Evolutionary conservation across 2,888 invertebrate species (phyloP).

Genomic region (Pheosia tremula): DNA sequence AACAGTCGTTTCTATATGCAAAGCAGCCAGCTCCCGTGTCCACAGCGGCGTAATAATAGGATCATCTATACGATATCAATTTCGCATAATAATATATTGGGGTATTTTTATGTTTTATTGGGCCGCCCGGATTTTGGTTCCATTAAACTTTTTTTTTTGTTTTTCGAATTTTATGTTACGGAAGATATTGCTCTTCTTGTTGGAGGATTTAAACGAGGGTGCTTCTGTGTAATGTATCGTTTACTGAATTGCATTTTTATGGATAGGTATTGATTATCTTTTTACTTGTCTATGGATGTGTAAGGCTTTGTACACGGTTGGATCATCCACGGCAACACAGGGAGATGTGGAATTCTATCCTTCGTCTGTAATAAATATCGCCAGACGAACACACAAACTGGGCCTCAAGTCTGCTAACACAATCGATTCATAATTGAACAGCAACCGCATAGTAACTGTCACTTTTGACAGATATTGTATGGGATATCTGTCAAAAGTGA

Average conservation of each 20-base stretch:
- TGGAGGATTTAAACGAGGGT: constrained; percentile 39
- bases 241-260: constrained; percentile 34
- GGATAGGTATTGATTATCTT: not conserved
- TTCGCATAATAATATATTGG: constrained; percentile 71
- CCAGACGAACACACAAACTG: too few relatives aligned
- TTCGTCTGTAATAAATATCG: too few relatives aligned
- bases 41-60: constrained; percentile 69
- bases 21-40: constrained; percentile 56
- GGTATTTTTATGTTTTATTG: constrained; percentile 78
- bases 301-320: too few relatives aligned
- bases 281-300: too few relatives aligned
- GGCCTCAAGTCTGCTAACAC: too few relatives aligned
- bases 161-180: constrained; percentile 75
- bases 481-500: too few relatives aligned
- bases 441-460: too few relatives aligned
- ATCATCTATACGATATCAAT: constrained; percentile 74
- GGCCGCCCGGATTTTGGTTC: constrained; percentile 66
- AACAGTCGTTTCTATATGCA: constrained; percentile 76
- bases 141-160: constrained; percentile 72
- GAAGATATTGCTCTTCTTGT: constrained; percentile 72
- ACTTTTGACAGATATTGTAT: too few relatives aligned
- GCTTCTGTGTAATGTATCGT: constrained; percentile 38
- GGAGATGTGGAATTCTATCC: too few relatives aligned
- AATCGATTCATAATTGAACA: too few relatives aligned
- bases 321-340: too few relatives aligned